Percentiles rank a stretch among this genome's conserved stretches.
Conservation (phyloP, 2,113 vertebrate species). For the Myanophis thanlyinensis region DNA sequence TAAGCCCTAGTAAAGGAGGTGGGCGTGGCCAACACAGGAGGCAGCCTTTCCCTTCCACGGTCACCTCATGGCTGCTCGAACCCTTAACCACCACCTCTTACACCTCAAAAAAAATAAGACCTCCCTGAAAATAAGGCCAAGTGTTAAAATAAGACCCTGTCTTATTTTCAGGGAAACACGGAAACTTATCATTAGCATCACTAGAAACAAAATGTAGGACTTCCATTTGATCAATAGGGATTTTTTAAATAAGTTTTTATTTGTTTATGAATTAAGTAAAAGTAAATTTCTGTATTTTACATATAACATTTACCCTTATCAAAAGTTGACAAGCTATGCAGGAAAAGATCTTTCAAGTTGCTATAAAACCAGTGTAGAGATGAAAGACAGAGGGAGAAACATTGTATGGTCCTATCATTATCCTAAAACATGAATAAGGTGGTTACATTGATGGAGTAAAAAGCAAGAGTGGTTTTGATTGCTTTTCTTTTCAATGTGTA, state of each 20-base stretch:
- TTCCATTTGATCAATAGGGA: not conserved
- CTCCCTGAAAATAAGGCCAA: no score
- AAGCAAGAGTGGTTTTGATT: not conserved
- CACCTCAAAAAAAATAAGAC: no score
- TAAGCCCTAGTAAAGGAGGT: no score
- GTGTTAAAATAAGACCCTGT: no score
- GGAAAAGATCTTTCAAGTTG: not conserved
- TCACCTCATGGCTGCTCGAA: no score
- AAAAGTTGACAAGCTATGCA: not conserved
- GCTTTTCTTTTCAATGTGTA: not conserved
- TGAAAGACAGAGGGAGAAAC: not conserved
- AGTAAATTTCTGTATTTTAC: not conserved
- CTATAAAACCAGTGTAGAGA: not conserved
- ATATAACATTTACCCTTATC: not conserved
- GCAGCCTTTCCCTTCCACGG: no score
- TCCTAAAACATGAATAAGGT: not conserved
- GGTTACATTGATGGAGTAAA: not conserved
- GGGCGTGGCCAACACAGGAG: no score
- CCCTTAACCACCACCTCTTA: no score
- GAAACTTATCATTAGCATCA: not conserved
- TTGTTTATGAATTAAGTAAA: not conserved
- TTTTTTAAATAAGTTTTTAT: not conserved
- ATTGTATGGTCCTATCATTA: not conserved
- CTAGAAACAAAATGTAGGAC: not conserved
- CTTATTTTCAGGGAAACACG: no score